Conservation (phyloP, 2,888 invertebrate genomes). For the Cartodere bifasciata region DNA sequence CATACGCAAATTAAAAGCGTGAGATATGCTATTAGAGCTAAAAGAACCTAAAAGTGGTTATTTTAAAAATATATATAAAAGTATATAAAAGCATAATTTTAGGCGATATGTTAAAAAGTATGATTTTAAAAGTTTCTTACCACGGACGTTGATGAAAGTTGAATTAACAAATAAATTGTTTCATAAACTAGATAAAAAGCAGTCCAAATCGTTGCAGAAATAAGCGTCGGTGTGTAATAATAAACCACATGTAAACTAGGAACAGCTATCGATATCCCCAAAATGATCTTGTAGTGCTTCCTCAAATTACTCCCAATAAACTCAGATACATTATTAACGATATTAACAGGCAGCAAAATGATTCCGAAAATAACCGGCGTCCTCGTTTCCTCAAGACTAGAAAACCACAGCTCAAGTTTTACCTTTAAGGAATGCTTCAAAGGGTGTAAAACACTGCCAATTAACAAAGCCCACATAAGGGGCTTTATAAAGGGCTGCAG, state of each 20-base stretch:
- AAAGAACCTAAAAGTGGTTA: constrained; percentile 43
- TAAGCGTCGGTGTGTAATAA: constrained; percentile 55
- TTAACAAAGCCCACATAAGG: constrained; percentile 87
- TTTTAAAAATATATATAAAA: background rate
- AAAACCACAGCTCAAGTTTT: constrained; percentile 67
- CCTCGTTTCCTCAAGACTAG: constrained; percentile 49
- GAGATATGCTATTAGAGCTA: constrained; percentile 55
- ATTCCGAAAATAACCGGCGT: constrained; percentile 49
- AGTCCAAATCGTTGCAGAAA: constrained; percentile 47
- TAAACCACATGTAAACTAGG: constrained; percentile 50
- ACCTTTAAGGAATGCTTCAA: constrained; percentile 74
- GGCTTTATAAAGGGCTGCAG: constrained; percentile 88
- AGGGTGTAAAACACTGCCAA: constrained; percentile 95
- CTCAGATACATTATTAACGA: constrained; percentile 64
- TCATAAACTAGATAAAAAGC: constrained; percentile 9
- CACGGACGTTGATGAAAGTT: constrained; percentile 1
- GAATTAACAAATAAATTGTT: background rate
- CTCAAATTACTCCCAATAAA: constrained; percentile 57
- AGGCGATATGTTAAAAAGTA: background rate
- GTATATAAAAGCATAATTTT: background rate
- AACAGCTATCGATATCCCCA: constrained; percentile 32
- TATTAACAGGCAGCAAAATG: constrained; percentile 57
- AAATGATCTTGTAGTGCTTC: constrained; percentile 50
- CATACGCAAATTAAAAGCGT: constrained; percentile 60
- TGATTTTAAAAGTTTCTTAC: constrained; percentile 1